Conservation (phyloP, 2,888 invertebrate species). For the Nephrocerus scutellatus region DNA sequence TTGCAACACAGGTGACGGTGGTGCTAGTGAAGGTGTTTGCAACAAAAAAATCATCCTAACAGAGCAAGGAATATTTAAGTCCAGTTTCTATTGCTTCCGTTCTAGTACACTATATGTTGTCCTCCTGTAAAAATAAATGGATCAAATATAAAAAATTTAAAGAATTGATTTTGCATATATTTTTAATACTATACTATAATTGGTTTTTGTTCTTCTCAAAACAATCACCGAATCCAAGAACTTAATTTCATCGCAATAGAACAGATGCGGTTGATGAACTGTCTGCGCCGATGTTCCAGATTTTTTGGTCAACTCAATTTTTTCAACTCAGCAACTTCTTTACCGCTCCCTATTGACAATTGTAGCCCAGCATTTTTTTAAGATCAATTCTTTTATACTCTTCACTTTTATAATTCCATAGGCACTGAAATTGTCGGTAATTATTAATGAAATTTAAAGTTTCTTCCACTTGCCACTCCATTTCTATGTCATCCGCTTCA, state of each 20-base stretch:
- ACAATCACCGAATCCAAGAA: constrained; percentile 7
- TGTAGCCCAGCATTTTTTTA: no score
- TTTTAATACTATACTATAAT: constrained; percentile 3
- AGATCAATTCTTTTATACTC: no score
- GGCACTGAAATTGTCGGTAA: no score
- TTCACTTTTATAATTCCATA: no score
- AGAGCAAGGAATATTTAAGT: not conserved
- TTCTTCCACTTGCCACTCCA: no score
- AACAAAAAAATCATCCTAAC: not conserved
- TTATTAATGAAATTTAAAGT: no score
- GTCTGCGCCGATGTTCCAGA: not conserved
- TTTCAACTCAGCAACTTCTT: no score
- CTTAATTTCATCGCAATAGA: constrained; percentile 1
- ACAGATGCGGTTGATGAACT: constrained; percentile 4
- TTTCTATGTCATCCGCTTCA: no score
- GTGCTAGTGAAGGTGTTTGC: no score
- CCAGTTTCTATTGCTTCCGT: not conserved
- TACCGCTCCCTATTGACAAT: no score
- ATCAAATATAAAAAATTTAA: not conserved
- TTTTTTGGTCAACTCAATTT: constrained; percentile 1
- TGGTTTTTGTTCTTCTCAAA: constrained; percentile 1
- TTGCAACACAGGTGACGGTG: not conserved
- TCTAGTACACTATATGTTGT: not conserved
- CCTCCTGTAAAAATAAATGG: not conserved
- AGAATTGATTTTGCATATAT: not conserved